A percentile compares a stretch with the other conserved stretches of the same genome.
phyloP scores from a whole-genome alignment of 2,113 vertebrate species.

The Apaloderma vittatum region DNA sequence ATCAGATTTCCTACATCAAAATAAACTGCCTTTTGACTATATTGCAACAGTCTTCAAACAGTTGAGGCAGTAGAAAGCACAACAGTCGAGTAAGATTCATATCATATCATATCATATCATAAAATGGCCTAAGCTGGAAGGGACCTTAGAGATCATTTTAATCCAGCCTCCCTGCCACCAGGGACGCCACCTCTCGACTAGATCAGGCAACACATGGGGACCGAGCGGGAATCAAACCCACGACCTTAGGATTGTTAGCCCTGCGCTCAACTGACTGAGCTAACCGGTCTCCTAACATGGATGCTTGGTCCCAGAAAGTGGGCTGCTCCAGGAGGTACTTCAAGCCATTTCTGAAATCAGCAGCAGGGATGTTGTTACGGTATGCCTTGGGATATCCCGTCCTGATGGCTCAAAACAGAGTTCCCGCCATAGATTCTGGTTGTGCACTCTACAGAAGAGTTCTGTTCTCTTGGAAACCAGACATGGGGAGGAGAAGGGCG shows the following conservation, averaged over 20 bases:
- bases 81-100: rapidly evolving
- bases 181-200: no score
- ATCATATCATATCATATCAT: no score
- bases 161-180: no score
- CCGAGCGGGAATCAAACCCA: no score
- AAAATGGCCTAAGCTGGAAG: no score
- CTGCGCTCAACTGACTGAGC: no score
- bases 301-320: neutral
- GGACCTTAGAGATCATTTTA: no score
- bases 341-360: neutral
- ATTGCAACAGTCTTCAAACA: neutral
- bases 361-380: rapidly evolving
- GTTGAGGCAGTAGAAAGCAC: no score
- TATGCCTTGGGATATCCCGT: neutral
- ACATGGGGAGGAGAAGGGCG: rapidly evolving
- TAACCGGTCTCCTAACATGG: neutral
- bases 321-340: neutral
- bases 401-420: neutral
- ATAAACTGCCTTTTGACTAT: neutral
- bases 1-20: neutral
- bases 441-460: neutral
- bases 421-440: neutral
- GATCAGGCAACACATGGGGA: no score
- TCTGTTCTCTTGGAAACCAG: neutral
- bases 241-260: no score